phyloP scores from a whole-genome alignment of 2,888 invertebrate genomes.

The Tetragonisca angustula region DNA sequence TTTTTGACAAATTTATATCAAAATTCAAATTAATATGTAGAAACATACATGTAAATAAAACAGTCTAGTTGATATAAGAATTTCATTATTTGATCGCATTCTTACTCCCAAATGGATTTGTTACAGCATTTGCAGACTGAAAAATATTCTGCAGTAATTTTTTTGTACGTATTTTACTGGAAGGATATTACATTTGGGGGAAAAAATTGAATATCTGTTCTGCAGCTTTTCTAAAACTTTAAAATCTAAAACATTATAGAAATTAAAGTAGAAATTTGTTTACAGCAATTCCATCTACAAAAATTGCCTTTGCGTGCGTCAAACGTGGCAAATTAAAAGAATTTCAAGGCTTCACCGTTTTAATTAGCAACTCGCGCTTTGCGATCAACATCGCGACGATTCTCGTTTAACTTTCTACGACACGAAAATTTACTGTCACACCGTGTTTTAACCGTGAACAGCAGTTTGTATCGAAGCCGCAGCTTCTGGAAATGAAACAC shows the following conservation, averaged over 20 bases:
- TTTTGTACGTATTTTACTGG: not conserved
- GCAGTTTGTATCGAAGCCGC: too few relatives aligned
- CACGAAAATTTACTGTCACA: too few relatives aligned
- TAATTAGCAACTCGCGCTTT: not conserved
- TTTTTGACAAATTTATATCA: not conserved
- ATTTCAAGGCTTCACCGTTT: not conserved
- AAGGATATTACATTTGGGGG: too few relatives aligned
- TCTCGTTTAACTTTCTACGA: not conserved
- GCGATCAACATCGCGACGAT: not conserved
- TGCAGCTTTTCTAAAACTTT: not conserved
- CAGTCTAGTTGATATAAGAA: not conserved
- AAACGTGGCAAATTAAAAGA: not conserved
- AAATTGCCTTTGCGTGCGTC: not conserved
- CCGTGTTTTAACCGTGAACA: too few relatives aligned
- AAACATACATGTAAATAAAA: not conserved
- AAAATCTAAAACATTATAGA: not conserved
- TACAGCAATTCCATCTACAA: not conserved
- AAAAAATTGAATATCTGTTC: not conserved
- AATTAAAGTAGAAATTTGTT: not conserved
- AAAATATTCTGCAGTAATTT: not conserved
- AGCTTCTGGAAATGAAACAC: too few relatives aligned
- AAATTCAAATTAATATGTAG: not conserved
- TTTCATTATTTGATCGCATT: not conserved
- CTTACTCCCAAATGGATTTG: slow-evolving; percentile 8
- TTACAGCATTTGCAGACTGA: too few relatives aligned